Base-by-base conservation (phyloP, 2,113 vertebrate genomes). In the Entosphenus tridentatus region DNA sequence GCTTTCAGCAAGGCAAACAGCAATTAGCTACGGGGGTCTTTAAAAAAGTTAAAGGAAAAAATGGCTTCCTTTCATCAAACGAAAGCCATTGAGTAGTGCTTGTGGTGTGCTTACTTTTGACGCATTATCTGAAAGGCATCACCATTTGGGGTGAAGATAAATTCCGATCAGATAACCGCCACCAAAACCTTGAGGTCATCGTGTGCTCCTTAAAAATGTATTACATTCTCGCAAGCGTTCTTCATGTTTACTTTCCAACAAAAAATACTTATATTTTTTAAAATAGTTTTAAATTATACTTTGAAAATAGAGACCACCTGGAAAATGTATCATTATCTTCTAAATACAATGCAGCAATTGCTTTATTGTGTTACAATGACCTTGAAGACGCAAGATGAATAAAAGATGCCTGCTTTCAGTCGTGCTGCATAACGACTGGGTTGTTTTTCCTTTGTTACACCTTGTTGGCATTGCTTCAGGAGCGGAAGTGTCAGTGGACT, bases 401-500 rank as follows among this genome's bases (percentile, higher is more conserved):
- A 65, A 8, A 16, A 16, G n/a, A 65, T 65, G 9, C 21, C 11
- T 62, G 8, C 3, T 65, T n/a, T 65, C 21, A 16, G n/a, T 65
- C 21, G n/a, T 8, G 9, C 62, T 65, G n/a, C 21, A 65, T 65
- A 9, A 16, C n/a, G 1, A 65, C n/a, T 16, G 21, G 9, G 62
- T 65, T 65, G 62, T 9, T 65, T 65, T 65, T 11, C 62, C 21
- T 65, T 9, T 65, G 8, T 9, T 21, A 11, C 21, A 10, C 21
- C 10, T 75, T 68, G 65, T 68, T 0, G 56, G 68, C 18, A 55
- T 14, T 70, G 73, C 8, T 76, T 71, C 74, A 96, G 90, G 80
- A 98, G 93, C 0, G 93, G 93, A 3, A 95, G 93, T 68, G 93
- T 98, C 71, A 97, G 89, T 67, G 93, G 93, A 54, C 71, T 98